A percentile compares a stretch with the other conserved stretches of the same genome.
phyloP scores from a whole-genome alignment of 2,888 invertebrate species.

The Drosophila mettleri region DNA sequence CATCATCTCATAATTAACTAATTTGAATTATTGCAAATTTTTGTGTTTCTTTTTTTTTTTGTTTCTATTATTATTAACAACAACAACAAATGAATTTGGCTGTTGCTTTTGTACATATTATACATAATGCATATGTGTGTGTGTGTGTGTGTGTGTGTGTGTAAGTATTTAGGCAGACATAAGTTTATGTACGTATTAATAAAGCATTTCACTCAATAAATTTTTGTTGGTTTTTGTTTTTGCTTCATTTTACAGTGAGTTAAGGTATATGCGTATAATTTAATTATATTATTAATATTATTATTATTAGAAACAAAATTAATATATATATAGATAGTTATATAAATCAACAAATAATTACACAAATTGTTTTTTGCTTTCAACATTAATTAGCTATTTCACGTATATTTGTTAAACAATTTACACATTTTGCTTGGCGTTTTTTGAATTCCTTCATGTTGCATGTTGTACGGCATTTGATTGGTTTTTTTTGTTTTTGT shows the following conservation, averaged over 20 bases:
- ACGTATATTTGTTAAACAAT: slow-evolving; percentile 66
- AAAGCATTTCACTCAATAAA: slow-evolving; percentile 34
- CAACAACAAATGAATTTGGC: slow-evolving; percentile 28
- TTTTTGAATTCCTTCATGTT: slow-evolving; percentile 8
- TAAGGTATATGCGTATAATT: slow-evolving; percentile 45
- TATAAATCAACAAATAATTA: slow-evolving; percentile 54
- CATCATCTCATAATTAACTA: slow-evolving; percentile 9
- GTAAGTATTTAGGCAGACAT: slow-evolving; percentile 10
- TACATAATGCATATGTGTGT: slow-evolving; percentile 14
- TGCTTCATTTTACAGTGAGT: slow-evolving; percentile 52
- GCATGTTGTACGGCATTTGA: slow-evolving; percentile 13
- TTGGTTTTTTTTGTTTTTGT: not conserved
- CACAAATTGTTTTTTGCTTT: slow-evolving; percentile 36
- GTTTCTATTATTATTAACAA: slow-evolving; percentile 4
- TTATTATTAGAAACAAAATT: slow-evolving; percentile 21
- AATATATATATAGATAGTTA: slow-evolving; percentile 4
- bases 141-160: slow-evolving; percentile 17
- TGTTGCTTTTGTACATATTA: slow-evolving; percentile 18
- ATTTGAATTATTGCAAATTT: slow-evolving; percentile 6
- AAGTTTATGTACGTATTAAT: slow-evolving; percentile 24
- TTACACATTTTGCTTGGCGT: slow-evolving; percentile 50
- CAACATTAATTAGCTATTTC: slow-evolving; percentile 68
- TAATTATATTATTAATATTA: slow-evolving; percentile 23
- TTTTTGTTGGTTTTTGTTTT: slow-evolving; percentile 16
- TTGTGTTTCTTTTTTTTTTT: not conserved